Evolutionary conservation across 2,113 vertebrate species (phyloP).

Genomic region (Ptilorrhoa leucosticta): DNA sequence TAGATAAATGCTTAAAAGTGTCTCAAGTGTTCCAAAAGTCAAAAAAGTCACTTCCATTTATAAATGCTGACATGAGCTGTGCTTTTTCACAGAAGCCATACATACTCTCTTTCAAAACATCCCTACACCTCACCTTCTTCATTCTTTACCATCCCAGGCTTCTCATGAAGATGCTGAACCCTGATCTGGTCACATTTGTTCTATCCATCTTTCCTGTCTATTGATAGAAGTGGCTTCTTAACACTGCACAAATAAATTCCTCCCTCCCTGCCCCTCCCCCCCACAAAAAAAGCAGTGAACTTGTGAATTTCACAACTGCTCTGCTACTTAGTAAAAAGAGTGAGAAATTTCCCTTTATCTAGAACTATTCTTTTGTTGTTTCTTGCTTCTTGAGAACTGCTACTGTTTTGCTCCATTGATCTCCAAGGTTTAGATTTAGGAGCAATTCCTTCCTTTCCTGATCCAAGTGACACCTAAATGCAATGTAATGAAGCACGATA

Average conservation of each 20-base stretch:
- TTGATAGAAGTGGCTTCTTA: not conserved
- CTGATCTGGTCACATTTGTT: not conserved
- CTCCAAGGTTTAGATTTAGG: not conserved
- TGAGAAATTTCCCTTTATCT: not conserved
- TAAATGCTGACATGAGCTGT: not conserved
- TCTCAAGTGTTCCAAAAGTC: not conserved
- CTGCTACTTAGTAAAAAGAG: not conserved
- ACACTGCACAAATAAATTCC: fast-evolving
- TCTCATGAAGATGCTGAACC: not conserved
- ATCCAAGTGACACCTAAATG: not conserved
- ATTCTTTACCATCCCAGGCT: not conserved
- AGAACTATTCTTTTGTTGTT: not conserved
- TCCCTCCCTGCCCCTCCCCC: too few relatives aligned
- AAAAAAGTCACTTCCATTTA: not conserved
- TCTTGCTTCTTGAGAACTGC: not conserved
- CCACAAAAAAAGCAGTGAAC: not conserved
- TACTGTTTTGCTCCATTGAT: not conserved
- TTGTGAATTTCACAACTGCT: not conserved
- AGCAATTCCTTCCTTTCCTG: not conserved
- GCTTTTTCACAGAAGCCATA: not conserved
- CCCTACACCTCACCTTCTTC: not conserved
- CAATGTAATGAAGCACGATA: not conserved
- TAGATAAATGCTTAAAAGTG: not conserved
- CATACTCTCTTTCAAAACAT: not conserved
- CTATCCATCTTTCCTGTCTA: not conserved